These are phyloP conservation scores for Acanthaster planci DNA, from an alignment of 35 echinoderm and acorn worm species.

Conservation along the genomic window DNA sequence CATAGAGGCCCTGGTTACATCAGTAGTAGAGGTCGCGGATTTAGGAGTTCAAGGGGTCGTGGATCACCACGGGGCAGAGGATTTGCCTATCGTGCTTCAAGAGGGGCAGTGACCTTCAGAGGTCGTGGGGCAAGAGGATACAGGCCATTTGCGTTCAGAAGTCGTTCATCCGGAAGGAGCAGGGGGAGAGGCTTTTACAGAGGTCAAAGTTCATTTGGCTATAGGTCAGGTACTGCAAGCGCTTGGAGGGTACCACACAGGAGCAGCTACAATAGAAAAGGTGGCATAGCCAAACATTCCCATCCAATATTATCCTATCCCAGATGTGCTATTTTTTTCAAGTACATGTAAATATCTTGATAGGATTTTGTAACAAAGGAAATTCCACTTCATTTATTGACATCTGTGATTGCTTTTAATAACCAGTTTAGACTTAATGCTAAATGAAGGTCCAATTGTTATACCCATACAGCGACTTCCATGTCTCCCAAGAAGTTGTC, in stretches of 20 bases:
- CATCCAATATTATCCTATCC: too few relatives aligned
- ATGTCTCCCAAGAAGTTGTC: background rate
- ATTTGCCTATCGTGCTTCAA: background rate
- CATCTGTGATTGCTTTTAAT: background rate
- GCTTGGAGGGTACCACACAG: background rate
- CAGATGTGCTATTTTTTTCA: too few relatives aligned
- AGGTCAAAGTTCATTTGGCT: background rate
- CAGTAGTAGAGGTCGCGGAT: background rate
- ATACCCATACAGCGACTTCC: too few relatives aligned
- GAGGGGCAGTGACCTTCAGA: background rate
- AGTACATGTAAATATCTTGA: too few relatives aligned
- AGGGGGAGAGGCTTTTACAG: background rate
- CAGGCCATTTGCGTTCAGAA: too few relatives aligned
- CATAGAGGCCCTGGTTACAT: background rate
- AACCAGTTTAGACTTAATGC: background rate
- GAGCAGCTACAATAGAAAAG: too few relatives aligned
- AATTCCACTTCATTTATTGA: background rate
- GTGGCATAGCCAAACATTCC: too few relatives aligned
- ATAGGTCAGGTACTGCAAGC: background rate
- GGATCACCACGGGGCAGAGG: background rate
- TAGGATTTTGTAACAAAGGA: background rate
- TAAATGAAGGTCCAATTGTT: background rate
- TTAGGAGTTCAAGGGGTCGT: background rate
- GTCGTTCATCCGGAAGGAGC: too few relatives aligned
- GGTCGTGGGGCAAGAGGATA: background rate